Percentiles rank a stretch among this genome's conserved stretches.
Evolutionary conservation across 2,888 invertebrate genomes (phyloP).

Genomic region (Cheilosia grossa): DNA sequence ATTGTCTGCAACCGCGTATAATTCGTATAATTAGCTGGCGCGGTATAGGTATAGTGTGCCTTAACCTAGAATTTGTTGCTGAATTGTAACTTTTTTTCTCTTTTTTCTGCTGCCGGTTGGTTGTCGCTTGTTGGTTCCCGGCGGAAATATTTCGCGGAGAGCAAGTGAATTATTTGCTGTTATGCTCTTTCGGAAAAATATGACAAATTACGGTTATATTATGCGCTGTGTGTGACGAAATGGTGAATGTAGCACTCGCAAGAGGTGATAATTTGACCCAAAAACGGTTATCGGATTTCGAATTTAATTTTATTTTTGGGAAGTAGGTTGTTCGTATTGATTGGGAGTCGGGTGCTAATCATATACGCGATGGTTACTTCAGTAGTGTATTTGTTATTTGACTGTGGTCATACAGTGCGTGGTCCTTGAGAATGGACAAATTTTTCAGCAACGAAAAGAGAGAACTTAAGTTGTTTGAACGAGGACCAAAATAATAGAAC

Average conservation of each 20-base stretch:
- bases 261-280: conserved; percentile 41
- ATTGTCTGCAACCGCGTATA: conserved; percentile 25
- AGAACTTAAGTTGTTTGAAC: no score
- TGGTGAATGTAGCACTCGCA: neutral
- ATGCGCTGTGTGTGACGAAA: conserved; percentile 18
- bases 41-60: conserved; percentile 1
- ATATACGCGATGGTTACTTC: neutral
- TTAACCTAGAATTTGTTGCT: conserved; percentile 59
- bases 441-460: no score
- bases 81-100: conserved; percentile 23
- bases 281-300: conserved; percentile 31
- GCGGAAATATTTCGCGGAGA: conserved; percentile 41
- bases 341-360: neutral
- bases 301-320: no score
- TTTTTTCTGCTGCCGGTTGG: neutral
- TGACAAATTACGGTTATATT: conserved; percentile 42
- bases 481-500: no score
- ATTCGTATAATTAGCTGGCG: conserved; percentile 26
- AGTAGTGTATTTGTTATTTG: no score
- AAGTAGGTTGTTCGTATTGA: neutral
- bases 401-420: no score
- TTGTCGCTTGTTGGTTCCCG: conserved; percentile 27
- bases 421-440: no score
- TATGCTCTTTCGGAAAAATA: conserved; percentile 19
- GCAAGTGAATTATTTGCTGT: conserved; percentile 38